Evolutionary conservation across 1,140 invertebrate species (phyloP), one percentile per base, ranked within the genome.

Genomic region (Olivierus martensii): DNA sequence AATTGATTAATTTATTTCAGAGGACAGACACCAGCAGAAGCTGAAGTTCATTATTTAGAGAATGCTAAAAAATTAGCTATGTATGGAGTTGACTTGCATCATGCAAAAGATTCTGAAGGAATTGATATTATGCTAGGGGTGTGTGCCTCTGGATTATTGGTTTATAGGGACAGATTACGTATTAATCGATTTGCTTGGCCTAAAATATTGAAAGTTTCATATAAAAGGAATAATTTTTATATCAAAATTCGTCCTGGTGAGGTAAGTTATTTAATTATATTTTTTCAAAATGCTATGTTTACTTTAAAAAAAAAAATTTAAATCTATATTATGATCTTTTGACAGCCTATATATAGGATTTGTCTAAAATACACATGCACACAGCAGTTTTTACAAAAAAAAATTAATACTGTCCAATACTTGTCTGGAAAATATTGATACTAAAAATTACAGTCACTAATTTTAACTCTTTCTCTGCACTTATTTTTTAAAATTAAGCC

Each of bases 181-280:
- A 94, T 98, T 58, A 97, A 98, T 74, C 79, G 93, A 53, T 99
- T 99, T 73, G 89, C 91, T n/a, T 99, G 96, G 96, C 95, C 95
- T 7, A 97, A 97, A 75, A 99, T 99, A 62, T 72, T 99, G 18
- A 98, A 99, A 75, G 93, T 99, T 65, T 96, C 92, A 41, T 99
- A 98, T 74, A 96, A 96, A 69, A 80, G 93, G 44, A 92, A 97
- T 70, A 89, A 94, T 71, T 99, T 99, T 71, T 96, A 94, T 66
- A 88, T 99, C 59, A 98, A 97, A 75, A 86, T 99, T 61, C 77
- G 95, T 62, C 93, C 94, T 0, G 92, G 91, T 36, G 94, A 98
- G 52, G 56, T 58, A 39, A 41, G 35, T 45, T 41, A 46, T 36
- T 15, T 14, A n/a, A n/a, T n/a, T n/a, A n/a, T n/a, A n/a, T n/a